Base-by-base conservation (phyloP, 2,888 invertebrate genomes). In the Agonopterix arenella region DNA sequence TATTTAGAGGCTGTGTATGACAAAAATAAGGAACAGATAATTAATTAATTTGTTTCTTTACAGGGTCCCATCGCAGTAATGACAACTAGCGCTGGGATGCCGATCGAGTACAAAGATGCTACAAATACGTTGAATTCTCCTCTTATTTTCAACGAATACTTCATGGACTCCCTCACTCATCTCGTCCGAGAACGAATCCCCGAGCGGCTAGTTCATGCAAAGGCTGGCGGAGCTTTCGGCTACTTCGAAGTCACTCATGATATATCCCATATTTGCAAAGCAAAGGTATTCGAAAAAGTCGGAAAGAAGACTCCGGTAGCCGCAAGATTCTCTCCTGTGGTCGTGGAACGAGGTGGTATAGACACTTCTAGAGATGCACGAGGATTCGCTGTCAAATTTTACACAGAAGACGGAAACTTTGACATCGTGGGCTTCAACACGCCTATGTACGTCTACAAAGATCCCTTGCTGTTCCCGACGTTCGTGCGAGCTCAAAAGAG, bases 401-500 rank as follows among this genome's bases (percentile, higher is more conserved):
- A 97, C 79, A 95, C 96, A 0, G 95, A 96, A 61, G 95, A 96
- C 55, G 96, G 96, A 4, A 93, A 94, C 59, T 96, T 97, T 93
- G 97, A 98, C 83, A 84, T 97, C 51, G 96, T 96, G 3, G 97
- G 97, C 8, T 93, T 94, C 68, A 97, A 95, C 74, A 96, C 95
- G 0, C 97, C 97, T 0, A 93, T 97, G 61, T 97, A 96, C 82
- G 96, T 96, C 71, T 92, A 97, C 68, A 92, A 96, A 50, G 97
- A 98, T 77, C 96, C 97, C 0, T 81, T 94, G 7, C 79, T 95
- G 40, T 98, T 98, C 79, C 95, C 97, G 5, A 95, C 94, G 61
- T 96, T 98, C 70, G 96, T 97, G 58, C 97, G 97, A 76, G 94
- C 97, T 0, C 97, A 97, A 73, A 98, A 97, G 76, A 90, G 97